Evolutionary conservation across 2,113 vertebrate species (phyloP), one percentile per base, ranked within the genome.

Genomic region (Fregata magnificens): DNA sequence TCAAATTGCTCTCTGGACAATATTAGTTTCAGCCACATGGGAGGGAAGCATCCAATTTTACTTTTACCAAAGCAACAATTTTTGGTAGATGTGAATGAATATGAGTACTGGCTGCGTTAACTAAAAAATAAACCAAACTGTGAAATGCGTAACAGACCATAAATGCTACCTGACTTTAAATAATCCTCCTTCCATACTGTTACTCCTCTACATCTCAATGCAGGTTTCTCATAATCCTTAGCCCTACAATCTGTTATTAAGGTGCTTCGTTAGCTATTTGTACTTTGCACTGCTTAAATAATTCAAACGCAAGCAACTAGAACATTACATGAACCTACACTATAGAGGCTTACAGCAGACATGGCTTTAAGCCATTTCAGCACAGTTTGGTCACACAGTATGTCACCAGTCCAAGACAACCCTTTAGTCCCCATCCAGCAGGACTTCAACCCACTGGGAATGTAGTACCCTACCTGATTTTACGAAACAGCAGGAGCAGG

Each of bases 211-310:
- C 14, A 32, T 63, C 32, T 76, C 44, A 32, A 2, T 5, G 32
- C 40, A 92, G 49, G 52, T 72, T 86, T 63, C 10, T 59, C 44
- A 66, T 31, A 93, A 74, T 55, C 36, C 82, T 88, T 38, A 88
- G 69, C 40, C 36, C 72, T 52, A 69, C 70, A 56, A 86, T 82
- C 52, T 59, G 16, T 53, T 73, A 90, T 66, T 86, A 82, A 84
- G 61, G 85, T 84, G 69, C 72, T 71, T 72, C 9, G 4, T 70
- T 92, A 93, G 38, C 79, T 85, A 18, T 65, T 67, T 95, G 86
- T 63, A 76, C 67, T 95, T 92, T 66, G 26, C 20, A 63, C 21
- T 55, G 26, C 20, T 80, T 97, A 56, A 96, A 94, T 94, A 90
- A 95, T 93, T 91, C 63, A 90, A 71, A 77, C 13, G 12, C 21